Evolutionary conservation across 2,113 vertebrate species (phyloP).

Genomic region (Cettia cetti): DNA sequence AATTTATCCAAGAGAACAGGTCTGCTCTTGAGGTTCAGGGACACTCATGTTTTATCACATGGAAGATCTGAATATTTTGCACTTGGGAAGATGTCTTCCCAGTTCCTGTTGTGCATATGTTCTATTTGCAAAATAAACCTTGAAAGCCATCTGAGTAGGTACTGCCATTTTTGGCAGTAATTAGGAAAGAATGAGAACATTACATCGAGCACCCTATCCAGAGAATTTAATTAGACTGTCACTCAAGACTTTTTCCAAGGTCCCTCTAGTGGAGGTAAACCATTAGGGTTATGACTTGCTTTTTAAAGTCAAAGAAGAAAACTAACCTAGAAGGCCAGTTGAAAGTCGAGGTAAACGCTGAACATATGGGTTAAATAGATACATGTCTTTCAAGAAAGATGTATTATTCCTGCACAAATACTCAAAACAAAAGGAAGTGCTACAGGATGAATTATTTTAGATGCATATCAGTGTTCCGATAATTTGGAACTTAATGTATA

Average conservation of each 20-base stretch:
- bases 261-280: not conserved
- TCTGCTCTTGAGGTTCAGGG: not conserved
- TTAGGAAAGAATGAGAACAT: slow-evolving; percentile 13
- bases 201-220: not conserved
- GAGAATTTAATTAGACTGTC: slow-evolving; percentile 30
- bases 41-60: not conserved
- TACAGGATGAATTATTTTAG: not conserved
- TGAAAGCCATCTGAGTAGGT: not conserved
- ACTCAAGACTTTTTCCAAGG: slow-evolving; percentile 11
- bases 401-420: not conserved
- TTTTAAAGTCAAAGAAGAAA: slow-evolving; percentile 2
- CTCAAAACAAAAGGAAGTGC: not conserved
- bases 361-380: not conserved
- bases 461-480: not conserved
- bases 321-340: slow-evolving; percentile 31
- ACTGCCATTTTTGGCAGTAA: not conserved
- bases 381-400: not conserved
- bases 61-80: not conserved
- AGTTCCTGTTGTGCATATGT: not conserved
- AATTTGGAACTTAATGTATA: not conserved
- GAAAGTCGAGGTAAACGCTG: slow-evolving; percentile 6
- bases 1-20: not conserved
- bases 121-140: not conserved
- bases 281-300: not conserved
- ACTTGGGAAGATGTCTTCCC: not conserved